These are phyloP conservation scores for Probosciger aterrimus DNA, from an alignment of 2,113 vertebrate genomes.

Conservation along the genomic window DNA sequence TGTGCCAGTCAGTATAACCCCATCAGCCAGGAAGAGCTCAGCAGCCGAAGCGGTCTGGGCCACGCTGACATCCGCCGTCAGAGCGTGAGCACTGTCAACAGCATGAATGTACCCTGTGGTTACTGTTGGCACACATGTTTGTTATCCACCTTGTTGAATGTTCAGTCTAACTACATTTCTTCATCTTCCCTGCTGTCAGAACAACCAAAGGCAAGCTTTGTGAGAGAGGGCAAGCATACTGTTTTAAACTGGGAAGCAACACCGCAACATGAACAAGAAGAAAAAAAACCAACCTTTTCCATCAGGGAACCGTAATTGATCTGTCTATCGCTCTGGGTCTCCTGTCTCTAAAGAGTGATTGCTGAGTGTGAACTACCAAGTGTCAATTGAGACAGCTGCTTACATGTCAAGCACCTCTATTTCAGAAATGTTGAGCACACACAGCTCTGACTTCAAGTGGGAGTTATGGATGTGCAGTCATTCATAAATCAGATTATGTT, in stretches of 20 bases:
- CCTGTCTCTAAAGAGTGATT: background rate
- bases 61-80: slow-evolving; percentile 81
- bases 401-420: background rate
- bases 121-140: background rate
- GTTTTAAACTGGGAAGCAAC: background rate
- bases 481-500: slow-evolving; percentile 27
- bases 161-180: background rate
- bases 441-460: background rate
- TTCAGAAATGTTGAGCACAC: background rate
- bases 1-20: slow-evolving; percentile 80
- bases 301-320: background rate
- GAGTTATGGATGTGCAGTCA: background rate
- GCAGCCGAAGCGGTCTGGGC: slow-evolving; percentile 78
- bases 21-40: slow-evolving; percentile 85
- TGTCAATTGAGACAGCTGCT: slow-evolving; percentile 9
- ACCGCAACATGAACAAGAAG: accelerated
- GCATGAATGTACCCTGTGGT: background rate
- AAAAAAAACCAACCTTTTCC: background rate
- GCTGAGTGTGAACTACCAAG: background rate
- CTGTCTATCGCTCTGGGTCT: background rate
- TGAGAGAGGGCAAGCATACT: background rate
- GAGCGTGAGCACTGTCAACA: slow-evolving; percentile 78
- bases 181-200: background rate
- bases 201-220: background rate
- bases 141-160: background rate